These are phyloP conservation scores for Dendroctonus valens DNA, from an alignment of 1,140 invertebrate genomes.

Conservation along the genomic window DNA sequence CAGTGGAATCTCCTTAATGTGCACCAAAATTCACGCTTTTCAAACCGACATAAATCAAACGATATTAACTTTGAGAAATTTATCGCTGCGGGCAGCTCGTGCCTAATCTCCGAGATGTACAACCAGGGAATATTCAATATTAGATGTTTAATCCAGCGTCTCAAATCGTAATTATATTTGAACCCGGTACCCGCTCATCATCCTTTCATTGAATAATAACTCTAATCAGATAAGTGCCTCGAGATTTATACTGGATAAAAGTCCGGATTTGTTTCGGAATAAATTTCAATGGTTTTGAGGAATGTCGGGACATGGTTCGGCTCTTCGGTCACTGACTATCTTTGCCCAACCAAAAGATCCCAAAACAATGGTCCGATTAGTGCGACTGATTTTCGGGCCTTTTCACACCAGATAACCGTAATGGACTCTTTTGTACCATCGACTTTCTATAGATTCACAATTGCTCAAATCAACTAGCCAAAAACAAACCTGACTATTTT, in stretches of 20 bases:
- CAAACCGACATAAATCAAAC: slow-evolving; percentile 18
- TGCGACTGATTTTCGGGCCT: no score
- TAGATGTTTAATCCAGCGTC: slow-evolving; percentile 25
- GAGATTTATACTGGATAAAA: slow-evolving; percentile 19
- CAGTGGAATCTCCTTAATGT: slow-evolving; percentile 12
- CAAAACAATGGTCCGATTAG: no score
- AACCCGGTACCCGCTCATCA: slow-evolving; percentile 13
- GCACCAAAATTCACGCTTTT: slow-evolving; percentile 24
- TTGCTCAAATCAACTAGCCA: no score
- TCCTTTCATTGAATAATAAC: slow-evolving; percentile 20
- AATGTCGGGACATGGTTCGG: slow-evolving; percentile 3
- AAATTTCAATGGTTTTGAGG: slow-evolving; percentile 20
- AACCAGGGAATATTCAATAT: slow-evolving; percentile 17
- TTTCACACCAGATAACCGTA: no score
- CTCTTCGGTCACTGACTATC: no score
- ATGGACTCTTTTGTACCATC: no score
- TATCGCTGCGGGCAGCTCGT: slow-evolving; percentile 15
- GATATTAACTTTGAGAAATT: slow-evolving; percentile 13
- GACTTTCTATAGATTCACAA: no score
- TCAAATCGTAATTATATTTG: slow-evolving; percentile 22
- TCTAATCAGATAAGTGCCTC: slow-evolving; percentile 26
- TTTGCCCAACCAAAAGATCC: no score
- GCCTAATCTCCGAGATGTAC: slow-evolving; percentile 17
- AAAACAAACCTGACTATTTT: no score
- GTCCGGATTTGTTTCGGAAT: slow-evolving; percentile 11